Evolutionary conservation across 1,140 invertebrate species (phyloP).

Genomic region (Drosophila subpulchrella): DNA sequence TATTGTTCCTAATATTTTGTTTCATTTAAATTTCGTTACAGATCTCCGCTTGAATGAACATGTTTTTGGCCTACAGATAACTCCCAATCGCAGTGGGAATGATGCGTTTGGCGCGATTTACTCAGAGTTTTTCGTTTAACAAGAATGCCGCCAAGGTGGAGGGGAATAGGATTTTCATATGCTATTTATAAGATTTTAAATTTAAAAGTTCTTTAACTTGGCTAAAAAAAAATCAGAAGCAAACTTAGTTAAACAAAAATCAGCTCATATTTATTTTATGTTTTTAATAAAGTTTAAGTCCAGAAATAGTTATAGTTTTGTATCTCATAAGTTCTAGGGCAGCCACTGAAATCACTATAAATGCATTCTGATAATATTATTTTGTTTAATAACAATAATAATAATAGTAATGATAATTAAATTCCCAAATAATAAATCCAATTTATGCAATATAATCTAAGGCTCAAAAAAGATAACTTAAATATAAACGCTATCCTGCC

Average conservation of each 20-base stretch:
- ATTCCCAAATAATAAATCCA: too few relatives aligned
- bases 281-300: too few relatives aligned
- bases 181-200: neutral
- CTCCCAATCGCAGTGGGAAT: slow-evolving; percentile 51
- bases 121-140: slow-evolving; percentile 67
- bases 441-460: too few relatives aligned
- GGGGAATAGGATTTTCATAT: neutral
- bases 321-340: too few relatives aligned
- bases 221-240: neutral
- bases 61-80: slow-evolving; percentile 24
- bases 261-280: too few relatives aligned
- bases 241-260: neutral
- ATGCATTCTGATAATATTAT: too few relatives aligned
- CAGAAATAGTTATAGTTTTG: too few relatives aligned
- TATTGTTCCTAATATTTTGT: neutral
- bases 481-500: too few relatives aligned
- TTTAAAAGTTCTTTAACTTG: neutral
- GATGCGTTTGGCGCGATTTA: slow-evolving; percentile 79
- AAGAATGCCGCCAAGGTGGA: slow-evolving; percentile 70
- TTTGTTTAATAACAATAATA: too few relatives aligned
- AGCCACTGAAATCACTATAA: too few relatives aligned
- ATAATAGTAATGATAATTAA: too few relatives aligned
- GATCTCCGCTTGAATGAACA: slow-evolving; percentile 8
- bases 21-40: neutral
- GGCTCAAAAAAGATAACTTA: too few relatives aligned